A percentile compares a stretch with the other conserved stretches of the same genome.
Evolutionary conservation across 2,888 invertebrate genomes (phyloP).

Genomic region (Deroplatys truncata): DNA sequence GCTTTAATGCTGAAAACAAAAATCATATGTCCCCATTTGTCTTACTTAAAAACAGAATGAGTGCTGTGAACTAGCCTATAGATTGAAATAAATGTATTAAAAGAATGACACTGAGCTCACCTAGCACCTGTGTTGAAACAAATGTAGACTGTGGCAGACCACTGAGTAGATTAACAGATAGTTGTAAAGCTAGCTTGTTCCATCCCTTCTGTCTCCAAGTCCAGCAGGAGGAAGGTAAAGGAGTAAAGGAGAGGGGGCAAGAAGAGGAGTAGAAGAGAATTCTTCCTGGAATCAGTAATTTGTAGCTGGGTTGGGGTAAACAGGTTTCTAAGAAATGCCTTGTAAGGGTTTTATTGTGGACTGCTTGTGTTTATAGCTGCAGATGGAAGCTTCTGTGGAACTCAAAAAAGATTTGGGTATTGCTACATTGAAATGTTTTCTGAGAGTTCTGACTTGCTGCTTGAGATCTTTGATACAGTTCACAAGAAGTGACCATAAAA

Average conservation of each 20-base stretch:
- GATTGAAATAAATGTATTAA: background rate
- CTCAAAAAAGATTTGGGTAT: background rate
- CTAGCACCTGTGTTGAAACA: background rate
- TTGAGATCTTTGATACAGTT: background rate
- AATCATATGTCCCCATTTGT: no score
- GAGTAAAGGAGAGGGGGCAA: background rate
- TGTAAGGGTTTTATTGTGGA: conserved; percentile 19
- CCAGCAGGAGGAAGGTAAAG: background rate
- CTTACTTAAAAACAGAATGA: no score
- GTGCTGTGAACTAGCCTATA: background rate
- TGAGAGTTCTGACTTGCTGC: background rate
- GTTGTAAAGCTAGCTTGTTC: background rate
- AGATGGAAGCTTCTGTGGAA: conserved; percentile 5
- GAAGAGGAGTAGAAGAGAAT: conserved; percentile 11
- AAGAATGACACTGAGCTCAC: background rate
- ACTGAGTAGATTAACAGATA: background rate
- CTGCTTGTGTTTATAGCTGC: conserved; percentile 5
- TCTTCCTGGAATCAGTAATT: conserved; percentile 20
- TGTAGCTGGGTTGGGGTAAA: conserved; percentile 16
- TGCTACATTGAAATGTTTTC: background rate
- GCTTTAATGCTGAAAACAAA: no score
- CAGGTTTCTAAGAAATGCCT: conserved; percentile 7
- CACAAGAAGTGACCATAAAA: background rate
- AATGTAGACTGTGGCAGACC: background rate
- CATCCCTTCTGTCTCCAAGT: background rate